These are phyloP conservation scores for Zelleria hepariella DNA, from an alignment of 2,888 invertebrate genomes.

Conservation along the genomic window DNA sequence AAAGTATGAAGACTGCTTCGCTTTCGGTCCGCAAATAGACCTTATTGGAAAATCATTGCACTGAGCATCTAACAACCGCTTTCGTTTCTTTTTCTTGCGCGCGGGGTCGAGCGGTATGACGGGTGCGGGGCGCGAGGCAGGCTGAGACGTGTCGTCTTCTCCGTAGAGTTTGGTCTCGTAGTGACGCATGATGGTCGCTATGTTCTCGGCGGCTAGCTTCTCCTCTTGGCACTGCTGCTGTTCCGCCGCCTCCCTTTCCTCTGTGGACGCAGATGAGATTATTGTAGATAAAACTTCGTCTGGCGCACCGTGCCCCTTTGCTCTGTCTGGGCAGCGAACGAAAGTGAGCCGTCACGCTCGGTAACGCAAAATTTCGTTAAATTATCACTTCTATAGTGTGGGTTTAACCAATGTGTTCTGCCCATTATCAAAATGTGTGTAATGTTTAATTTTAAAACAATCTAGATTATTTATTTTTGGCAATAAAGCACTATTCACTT, in stretches of 20 bases:
- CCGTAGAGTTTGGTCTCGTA: conserved; percentile 50
- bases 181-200: conserved; percentile 40
- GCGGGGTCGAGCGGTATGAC: conserved; percentile 41
- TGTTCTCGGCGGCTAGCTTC: conserved; percentile 43
- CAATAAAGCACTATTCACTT: too few species aligned
- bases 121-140: conserved; percentile 53
- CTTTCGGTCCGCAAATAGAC: not conserved
- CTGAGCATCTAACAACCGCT: conserved; percentile 31
- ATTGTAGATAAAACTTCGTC: not conserved
- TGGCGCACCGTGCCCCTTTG: too few species aligned
- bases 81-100: conserved; percentile 59
- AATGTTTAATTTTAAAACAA: too few species aligned
- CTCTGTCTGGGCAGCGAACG: too few species aligned
- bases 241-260: not conserved
- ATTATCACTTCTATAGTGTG: too few species aligned
- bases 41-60: not conserved
- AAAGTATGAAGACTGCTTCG: not conserved
- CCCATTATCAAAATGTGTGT: too few species aligned
- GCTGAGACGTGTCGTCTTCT: conserved; percentile 64
- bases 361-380: too few species aligned
- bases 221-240: conserved; percentile 47
- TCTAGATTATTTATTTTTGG: too few species aligned
- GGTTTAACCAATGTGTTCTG: not conserved
- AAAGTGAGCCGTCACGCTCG: too few species aligned
- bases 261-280: not conserved